Conservation (phyloP, 1,140 invertebrate genomes). For the Drosophila repletoides region DNA sequence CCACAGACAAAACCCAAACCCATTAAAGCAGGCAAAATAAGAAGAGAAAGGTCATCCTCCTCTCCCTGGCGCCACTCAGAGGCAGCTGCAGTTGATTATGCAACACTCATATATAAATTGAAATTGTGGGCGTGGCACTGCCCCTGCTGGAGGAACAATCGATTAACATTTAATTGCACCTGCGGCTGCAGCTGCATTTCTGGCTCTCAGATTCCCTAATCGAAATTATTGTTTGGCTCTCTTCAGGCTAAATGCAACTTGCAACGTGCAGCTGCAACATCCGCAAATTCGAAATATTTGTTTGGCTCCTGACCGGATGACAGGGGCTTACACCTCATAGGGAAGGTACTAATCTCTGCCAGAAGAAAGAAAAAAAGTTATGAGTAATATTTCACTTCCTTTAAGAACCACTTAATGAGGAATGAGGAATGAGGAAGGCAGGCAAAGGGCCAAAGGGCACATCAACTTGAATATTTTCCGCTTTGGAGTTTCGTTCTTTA, state of each 20-base stretch:
- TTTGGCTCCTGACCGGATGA: slow-evolving; percentile 10
- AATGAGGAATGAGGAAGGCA: slow-evolving; percentile 34
- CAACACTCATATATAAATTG: slow-evolving; percentile 18
- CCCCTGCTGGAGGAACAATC: slow-evolving; percentile 46
- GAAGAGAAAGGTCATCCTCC: slow-evolving; percentile 26
- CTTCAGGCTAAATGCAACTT: slow-evolving; percentile 24
- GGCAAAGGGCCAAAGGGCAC: slow-evolving; percentile 41
- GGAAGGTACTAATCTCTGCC: no score
- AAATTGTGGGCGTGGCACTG: slow-evolving; percentile 29
- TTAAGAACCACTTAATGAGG: neutral
- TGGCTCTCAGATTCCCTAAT: slow-evolving; percentile 47
- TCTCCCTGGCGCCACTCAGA: neutral
- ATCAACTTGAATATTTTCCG: slow-evolving; percentile 42
- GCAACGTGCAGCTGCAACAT: neutral
- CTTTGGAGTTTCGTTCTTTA: slow-evolving; percentile 23
- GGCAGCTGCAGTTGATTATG: slow-evolving; percentile 28
- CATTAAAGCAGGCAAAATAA: slow-evolving; percentile 10
- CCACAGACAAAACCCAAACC: slow-evolving; percentile 13
- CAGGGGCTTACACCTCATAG: slow-evolving; percentile 11
- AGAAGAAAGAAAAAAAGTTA: neutral
- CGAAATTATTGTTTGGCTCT: slow-evolving; percentile 66
- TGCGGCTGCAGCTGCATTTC: slow-evolving; percentile 34
- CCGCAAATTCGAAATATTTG: slow-evolving; percentile 26
- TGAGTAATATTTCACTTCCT: neutral
- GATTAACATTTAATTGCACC: slow-evolving; percentile 76